Evolutionary conservation across 1,140 invertebrate species (phyloP).

Genomic region (Drosophila rhopaloa): DNA sequence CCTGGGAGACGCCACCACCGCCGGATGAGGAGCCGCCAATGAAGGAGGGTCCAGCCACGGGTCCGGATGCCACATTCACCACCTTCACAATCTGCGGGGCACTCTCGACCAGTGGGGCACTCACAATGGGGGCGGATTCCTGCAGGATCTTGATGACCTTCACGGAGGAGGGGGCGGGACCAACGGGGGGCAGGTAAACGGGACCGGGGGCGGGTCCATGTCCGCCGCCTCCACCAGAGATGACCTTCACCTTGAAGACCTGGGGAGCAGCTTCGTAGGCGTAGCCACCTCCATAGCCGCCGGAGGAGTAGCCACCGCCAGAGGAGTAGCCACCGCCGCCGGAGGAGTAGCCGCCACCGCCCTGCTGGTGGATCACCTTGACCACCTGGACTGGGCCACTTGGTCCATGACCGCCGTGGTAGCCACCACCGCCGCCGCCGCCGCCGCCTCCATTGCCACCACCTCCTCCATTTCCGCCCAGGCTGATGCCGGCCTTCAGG

Average conservation of each 20-base stretch:
- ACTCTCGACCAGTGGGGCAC: background rate
- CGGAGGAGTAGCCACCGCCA: conserved; percentile 23
- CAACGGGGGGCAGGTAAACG: conserved; percentile 30
- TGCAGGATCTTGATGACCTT: conserved; percentile 74
- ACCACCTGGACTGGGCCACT: conserved; percentile 44
- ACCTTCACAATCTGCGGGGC: no score
- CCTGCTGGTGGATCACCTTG: conserved; percentile 57
- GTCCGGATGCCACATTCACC: no score
- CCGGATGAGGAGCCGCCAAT: conserved; percentile 12
- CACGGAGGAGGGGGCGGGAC: conserved; percentile 46
- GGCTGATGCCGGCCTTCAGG: conserved; percentile 47
- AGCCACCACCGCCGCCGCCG: conserved; percentile 27
- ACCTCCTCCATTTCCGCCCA: conserved; percentile 40
- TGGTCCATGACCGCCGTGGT: conserved; percentile 20
- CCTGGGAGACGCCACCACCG: conserved; percentile 41
- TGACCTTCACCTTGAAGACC: conserved; percentile 73
- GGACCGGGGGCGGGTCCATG: conserved; percentile 30
- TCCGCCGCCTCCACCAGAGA: conserved; percentile 48
- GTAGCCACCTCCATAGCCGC: conserved; percentile 45
- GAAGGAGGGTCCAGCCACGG: conserved; percentile 12
- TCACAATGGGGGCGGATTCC: conserved; percentile 38
- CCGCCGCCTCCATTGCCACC: conserved; percentile 35
- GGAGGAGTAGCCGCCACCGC: conserved; percentile 13
- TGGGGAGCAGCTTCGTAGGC: conserved; percentile 59
- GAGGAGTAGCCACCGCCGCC: conserved; percentile 18